Percentiles rank a stretch among this genome's conserved stretches.
These are phyloP conservation scores for Harpagifer antarcticus DNA, from an alignment of 2,797 vertebrate species.

Conservation along the genomic window DNA sequence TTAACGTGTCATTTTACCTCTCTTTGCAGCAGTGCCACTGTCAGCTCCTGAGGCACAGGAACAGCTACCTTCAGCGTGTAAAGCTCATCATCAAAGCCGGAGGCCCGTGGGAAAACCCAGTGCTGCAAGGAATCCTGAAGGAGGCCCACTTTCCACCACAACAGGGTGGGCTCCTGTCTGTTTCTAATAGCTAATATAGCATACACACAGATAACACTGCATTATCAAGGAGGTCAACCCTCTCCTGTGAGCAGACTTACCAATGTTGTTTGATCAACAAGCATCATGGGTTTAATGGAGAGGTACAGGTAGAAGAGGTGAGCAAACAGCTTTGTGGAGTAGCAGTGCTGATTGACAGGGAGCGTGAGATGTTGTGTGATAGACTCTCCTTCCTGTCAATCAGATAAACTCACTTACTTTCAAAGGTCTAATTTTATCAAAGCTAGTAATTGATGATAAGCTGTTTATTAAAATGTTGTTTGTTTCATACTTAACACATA, in stretches of 20 bases:
- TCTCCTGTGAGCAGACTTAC: background rate
- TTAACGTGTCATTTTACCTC: background rate
- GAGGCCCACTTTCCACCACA: conserved; percentile 87
- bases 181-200: background rate
- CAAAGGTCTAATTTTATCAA: background rate
- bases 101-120: conserved; percentile 95
- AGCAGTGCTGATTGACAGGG: background rate
- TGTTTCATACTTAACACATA: background rate
- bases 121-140: conserved; percentile 94
- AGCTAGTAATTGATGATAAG: background rate
- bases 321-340: background rate
- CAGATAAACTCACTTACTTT: background rate
- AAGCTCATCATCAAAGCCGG: conserved; percentile 95
- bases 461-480: background rate
- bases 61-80: conserved; percentile 92
- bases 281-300: background rate
- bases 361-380: background rate
- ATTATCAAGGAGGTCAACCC: background rate
- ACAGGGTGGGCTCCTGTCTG: conserved; percentile 82
- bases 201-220: background rate
- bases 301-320: background rate
- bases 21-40: conserved; percentile 90
- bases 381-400: background rate
- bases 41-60: conserved; percentile 91
- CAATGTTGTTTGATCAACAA: background rate